Conservation (phyloP, 2,797 vertebrate genomes). For the Bradypodion ventrale region DNA sequence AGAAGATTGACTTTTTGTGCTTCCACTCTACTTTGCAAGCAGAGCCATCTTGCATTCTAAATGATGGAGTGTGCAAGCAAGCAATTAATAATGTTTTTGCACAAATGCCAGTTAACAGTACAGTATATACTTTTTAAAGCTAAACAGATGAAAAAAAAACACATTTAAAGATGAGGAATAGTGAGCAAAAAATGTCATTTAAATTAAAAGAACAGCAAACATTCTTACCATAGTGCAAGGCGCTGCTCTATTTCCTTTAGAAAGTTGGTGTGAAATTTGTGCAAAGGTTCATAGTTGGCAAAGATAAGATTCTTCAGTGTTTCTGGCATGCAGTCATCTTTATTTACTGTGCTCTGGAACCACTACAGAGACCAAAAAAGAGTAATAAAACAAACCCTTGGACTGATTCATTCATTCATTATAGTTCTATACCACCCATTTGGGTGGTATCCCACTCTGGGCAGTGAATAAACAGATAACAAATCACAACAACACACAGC, state of each 20-base stretch:
- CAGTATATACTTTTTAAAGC: conserved; percentile 25
- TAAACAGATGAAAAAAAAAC: conserved; percentile 29
- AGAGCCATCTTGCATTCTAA: neutral
- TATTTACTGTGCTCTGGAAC: conserved; percentile 85
- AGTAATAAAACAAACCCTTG: neutral
- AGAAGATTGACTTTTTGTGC: neutral
- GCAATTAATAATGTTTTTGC: neutral
- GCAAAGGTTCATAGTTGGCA: conserved; percentile 91
- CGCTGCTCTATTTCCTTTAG: conserved; percentile 96
- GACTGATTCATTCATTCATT: too few relatives aligned
- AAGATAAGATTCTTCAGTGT: conserved; percentile 85
- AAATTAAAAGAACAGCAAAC: conserved; percentile 34
- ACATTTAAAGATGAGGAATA: conserved; percentile 22
- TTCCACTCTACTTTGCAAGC: neutral
- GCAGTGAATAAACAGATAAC: too few relatives aligned
- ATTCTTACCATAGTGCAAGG: conserved; percentile 91
- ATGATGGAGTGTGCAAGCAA: neutral
- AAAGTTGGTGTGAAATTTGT: conserved; percentile 93
- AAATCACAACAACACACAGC: too few relatives aligned
- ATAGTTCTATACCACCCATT: too few relatives aligned
- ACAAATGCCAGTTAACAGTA: neutral
- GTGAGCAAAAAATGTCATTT: neutral
- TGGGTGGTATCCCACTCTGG: too few relatives aligned
- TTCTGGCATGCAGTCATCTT: conserved; percentile 89
- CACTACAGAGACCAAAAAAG: conserved; percentile 75